Evolutionary conservation across 2,113 vertebrate species (phyloP).

Genomic region (Tragelaphus buxtoni): DNA sequence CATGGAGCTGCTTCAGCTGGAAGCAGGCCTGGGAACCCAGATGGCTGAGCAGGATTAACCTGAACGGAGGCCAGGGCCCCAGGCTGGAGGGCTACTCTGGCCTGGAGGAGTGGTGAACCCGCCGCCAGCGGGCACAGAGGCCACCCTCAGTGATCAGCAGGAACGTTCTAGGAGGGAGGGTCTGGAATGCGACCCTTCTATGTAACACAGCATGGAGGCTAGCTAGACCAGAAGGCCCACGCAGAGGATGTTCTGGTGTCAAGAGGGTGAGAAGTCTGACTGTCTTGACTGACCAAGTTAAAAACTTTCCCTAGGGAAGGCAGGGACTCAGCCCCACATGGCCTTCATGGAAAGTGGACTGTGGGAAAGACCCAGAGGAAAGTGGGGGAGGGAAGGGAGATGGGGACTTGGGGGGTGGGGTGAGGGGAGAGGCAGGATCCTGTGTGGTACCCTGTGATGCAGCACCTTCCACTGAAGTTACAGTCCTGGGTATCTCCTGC

Average conservation of each 20-base stretch:
- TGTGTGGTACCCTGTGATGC: neutral
- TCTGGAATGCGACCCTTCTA: neutral
- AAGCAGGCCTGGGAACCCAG: neutral
- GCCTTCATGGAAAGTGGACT: neutral
- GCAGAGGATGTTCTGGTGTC: neutral
- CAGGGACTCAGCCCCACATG: neutral
- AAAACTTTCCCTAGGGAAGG: neutral
- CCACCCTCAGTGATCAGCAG: neutral
- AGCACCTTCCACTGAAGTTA: neutral
- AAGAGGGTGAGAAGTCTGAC: neutral
- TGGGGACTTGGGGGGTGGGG: neutral
- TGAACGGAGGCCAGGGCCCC: neutral
- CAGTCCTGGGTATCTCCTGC: no score
- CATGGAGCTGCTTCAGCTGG: neutral
- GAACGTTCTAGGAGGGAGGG: conserved; percentile 36
- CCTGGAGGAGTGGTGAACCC: neutral
- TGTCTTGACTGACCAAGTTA: neutral
- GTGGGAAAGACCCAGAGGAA: neutral
- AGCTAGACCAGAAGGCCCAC: neutral
- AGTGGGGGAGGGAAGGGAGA: neutral
- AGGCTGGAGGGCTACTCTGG: neutral
- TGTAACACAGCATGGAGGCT: neutral
- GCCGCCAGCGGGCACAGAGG: neutral
- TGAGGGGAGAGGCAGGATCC: neutral
- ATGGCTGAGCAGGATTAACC: neutral